Conservation (phyloP, 37 sponge, comb jelly and placozoan species). For the Chondrosia reniformis region DNA sequence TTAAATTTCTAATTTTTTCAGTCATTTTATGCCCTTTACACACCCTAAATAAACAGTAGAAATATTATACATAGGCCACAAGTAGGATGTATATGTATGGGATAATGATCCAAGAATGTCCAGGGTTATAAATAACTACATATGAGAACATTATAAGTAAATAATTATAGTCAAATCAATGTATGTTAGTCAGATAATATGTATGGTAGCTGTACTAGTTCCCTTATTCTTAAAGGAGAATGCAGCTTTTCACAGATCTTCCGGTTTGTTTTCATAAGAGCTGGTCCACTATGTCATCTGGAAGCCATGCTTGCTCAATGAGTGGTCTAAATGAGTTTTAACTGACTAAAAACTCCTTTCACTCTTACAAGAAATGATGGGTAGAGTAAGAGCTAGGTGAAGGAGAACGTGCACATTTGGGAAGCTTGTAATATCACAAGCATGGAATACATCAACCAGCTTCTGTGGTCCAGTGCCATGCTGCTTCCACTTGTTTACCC, state of each 20-base stretch:
- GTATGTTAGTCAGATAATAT: conserved; percentile 9
- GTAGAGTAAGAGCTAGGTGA: conserved; percentile 10
- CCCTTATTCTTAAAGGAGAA: not conserved
- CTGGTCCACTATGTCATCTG: conserved; percentile 14
- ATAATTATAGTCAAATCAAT: not conserved
- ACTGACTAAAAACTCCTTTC: conserved; percentile 29
- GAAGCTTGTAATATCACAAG: conserved; percentile 26
- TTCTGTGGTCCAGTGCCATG: conserved; percentile 10
- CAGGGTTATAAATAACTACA: too few relatives aligned
- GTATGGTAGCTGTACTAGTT: not conserved
- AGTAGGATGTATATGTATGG: too few relatives aligned
- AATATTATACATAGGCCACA: too few relatives aligned
- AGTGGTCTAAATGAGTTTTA: conserved; percentile 18
- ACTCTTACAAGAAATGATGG: conserved; percentile 21
- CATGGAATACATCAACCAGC: conserved; percentile 22
- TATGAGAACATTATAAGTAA: not conserved
- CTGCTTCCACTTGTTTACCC: conserved; percentile 34
- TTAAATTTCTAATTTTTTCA: too few relatives aligned
- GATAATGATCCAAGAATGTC: too few relatives aligned
- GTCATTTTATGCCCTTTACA: too few relatives aligned
- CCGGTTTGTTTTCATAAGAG: conserved; percentile 23
- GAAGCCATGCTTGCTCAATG: conserved; percentile 15
- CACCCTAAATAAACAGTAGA: too few relatives aligned
- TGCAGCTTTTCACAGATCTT: conserved; percentile 4
- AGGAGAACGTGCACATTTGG: conserved; percentile 20